Evolutionary conservation across 2,888 invertebrate genomes (phyloP).

Genomic region (Chouioia cunea): DNA sequence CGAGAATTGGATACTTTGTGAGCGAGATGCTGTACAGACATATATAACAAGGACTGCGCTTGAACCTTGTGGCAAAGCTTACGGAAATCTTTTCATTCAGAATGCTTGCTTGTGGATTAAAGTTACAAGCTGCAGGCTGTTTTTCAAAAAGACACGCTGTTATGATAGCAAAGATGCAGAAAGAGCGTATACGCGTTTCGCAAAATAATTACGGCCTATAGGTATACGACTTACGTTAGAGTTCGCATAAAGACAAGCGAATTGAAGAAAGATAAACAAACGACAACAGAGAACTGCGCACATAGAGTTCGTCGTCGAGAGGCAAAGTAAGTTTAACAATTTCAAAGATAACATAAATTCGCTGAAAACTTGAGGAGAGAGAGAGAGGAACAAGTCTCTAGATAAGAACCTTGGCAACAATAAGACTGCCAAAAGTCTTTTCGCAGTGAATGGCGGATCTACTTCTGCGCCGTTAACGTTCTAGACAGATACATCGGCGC

Average conservation of each 20-base stretch:
- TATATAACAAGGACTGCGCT: too few relatives aligned
- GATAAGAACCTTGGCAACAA: conserved; percentile 31
- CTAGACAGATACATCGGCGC: too few relatives aligned
- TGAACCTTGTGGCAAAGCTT: too few relatives aligned
- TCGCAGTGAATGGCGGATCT: not conserved
- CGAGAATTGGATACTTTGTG: too few relatives aligned
- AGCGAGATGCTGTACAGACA: too few relatives aligned
- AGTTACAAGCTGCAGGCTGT: too few relatives aligned
- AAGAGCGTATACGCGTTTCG: too few relatives aligned
- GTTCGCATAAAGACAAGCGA: conserved; percentile 13
- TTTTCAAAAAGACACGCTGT: too few relatives aligned
- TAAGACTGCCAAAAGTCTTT: conserved; percentile 33
- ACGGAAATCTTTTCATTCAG: too few relatives aligned
- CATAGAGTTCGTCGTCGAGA: not conserved
- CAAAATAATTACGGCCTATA: not conserved
- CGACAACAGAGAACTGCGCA: not conserved
- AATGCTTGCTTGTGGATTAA: too few relatives aligned
- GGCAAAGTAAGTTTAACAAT: conserved; percentile 33
- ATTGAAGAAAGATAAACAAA: conserved; percentile 25
- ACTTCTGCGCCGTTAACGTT: conserved; percentile 7
- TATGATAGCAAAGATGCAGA: too few relatives aligned
- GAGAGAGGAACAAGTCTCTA: not conserved
- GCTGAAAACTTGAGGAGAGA: conserved; percentile 14
- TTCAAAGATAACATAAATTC: conserved; percentile 29
- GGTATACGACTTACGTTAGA: conserved; percentile 2